Percentiles rank a stretch among this genome's conserved stretches.
phyloP scores from a whole-genome alignment of 2,113 vertebrate genomes.

The Megaceryle torquata region DNA sequence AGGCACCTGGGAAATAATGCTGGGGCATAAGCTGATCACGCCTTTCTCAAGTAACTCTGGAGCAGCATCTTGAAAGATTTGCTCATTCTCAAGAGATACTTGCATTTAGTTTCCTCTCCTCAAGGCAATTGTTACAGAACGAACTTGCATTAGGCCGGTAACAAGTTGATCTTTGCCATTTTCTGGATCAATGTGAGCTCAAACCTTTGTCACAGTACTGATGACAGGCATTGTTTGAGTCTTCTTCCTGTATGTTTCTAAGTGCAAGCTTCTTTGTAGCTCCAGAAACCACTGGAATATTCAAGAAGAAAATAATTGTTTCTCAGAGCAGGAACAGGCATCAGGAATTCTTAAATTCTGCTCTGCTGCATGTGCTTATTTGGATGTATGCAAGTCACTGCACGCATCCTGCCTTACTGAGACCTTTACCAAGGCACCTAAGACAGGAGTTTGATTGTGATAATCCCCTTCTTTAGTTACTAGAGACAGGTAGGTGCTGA shows the following conservation, averaged over 20 bases:
- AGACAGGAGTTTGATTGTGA: background rate
- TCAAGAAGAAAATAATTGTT: background rate
- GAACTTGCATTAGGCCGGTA: background rate
- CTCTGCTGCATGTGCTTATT: background rate
- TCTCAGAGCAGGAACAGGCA: background rate
- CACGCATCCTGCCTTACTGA: background rate
- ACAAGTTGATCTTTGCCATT: slow-evolving; percentile 8
- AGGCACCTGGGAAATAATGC: slow-evolving; percentile 43
- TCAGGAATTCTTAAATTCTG: background rate
- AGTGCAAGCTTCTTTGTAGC: background rate
- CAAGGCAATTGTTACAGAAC: background rate
- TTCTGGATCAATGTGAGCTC: background rate
- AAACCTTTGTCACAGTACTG: background rate
- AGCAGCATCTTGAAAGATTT: slow-evolving; percentile 26
- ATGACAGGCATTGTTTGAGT: background rate
- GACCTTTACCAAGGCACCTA: background rate
- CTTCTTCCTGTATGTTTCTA: background rate
- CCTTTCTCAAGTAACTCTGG: background rate
- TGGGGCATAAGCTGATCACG: background rate
- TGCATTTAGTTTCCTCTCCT: slow-evolving; percentile 3
- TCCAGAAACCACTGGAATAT: background rate
- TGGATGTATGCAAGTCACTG: background rate
- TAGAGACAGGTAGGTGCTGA: background rate
- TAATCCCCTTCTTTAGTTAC: background rate
- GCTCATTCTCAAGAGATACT: background rate